phyloP scores from a whole-genome alignment of 53 echinoderm and acorn worm species.

The Holothuria scabra region DNA sequence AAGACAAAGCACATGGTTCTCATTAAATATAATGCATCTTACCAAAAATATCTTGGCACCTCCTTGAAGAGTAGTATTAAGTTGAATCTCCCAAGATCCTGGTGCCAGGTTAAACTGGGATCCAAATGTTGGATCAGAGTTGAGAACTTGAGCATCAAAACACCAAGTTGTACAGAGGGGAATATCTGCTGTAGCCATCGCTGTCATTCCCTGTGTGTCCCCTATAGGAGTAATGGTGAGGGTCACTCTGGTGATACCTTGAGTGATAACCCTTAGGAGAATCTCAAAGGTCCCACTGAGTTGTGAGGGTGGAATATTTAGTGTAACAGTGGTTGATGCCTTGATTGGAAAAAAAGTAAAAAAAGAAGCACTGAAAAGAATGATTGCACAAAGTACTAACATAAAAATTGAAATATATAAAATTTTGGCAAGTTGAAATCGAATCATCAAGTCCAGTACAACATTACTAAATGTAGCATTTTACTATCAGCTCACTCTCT shows the following conservation, averaged over 20 bases:
- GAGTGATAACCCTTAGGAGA: conserved; percentile 68
- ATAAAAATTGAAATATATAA: no score
- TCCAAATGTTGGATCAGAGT: conserved; percentile 41
- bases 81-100: conserved; percentile 72
- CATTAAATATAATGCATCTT: conserved; percentile 3
- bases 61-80: conserved; percentile 75
- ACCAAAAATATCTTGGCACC: conserved; percentile 79
- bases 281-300: conserved; percentile 78
- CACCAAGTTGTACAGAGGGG: conserved; percentile 75
- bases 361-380: background rate
- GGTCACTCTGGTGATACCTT: conserved; percentile 65
- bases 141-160: conserved; percentile 61
- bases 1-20: no score
- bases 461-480: no score
- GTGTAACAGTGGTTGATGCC: conserved; percentile 64
- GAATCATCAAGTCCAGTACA: no score
- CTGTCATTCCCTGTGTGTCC: conserved; percentile 21
- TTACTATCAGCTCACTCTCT: no score
- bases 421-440: no score
- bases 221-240: conserved; percentile 75
- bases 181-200: conserved; percentile 51
- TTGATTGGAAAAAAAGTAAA: conserved; percentile 55
- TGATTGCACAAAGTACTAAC: no score
- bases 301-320: conserved; percentile 73
- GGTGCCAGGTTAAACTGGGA: conserved; percentile 53